These are phyloP conservation scores for Enteromius radiatus DNA, from an alignment of 2,797 vertebrate genomes.

Conservation along the genomic window DNA sequence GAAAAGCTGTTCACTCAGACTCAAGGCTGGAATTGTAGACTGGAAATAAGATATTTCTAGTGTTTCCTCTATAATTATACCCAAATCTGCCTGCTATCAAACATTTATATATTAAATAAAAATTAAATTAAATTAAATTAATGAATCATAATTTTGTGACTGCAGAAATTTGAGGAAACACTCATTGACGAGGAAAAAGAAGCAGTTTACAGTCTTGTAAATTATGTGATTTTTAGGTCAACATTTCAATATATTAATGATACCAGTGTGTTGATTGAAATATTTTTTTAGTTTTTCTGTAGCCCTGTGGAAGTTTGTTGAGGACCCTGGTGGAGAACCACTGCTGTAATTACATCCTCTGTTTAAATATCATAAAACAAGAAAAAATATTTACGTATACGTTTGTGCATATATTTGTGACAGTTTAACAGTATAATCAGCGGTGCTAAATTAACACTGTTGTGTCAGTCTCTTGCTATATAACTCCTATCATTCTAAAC, in stretches of 20 bases:
- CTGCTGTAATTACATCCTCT: too few relatives aligned
- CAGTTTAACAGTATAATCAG: background rate
- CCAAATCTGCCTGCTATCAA: background rate
- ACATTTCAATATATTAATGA: background rate
- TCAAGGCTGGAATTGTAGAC: background rate
- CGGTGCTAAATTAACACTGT: background rate
- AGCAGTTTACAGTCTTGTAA: background rate
- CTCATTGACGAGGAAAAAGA: background rate
- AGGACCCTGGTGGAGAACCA: too few relatives aligned
- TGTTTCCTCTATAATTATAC: background rate
- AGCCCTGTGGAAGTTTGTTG: background rate
- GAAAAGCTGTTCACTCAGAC: background rate
- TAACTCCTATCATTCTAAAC: constrained; percentile 4
- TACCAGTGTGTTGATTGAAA: background rate
- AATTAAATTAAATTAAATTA: background rate
- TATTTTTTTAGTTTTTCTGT: background rate
- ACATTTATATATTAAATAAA: background rate
- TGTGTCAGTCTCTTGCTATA: background rate
- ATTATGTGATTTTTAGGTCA: background rate
- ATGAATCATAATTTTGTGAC: background rate
- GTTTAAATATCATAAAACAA: too few relatives aligned
- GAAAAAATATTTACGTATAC: too few relatives aligned
- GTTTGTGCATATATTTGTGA: too few relatives aligned
- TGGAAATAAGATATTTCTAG: background rate
- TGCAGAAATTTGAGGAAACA: background rate